phyloP scores from a whole-genome alignment of 1,140 invertebrate species.

The Hirudo medicinalis region DNA sequence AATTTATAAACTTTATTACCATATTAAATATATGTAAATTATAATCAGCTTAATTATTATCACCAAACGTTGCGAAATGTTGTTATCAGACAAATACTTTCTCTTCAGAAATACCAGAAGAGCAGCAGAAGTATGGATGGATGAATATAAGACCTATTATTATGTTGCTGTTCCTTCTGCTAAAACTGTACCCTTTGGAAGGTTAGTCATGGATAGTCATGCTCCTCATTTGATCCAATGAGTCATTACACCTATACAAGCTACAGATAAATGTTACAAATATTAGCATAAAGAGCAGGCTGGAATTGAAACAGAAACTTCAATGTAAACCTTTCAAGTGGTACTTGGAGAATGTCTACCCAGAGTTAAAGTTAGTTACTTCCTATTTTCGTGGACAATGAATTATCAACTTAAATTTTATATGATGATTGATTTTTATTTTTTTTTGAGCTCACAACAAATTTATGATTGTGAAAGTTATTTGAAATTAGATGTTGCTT shows the following conservation, averaged over 20 bases:
- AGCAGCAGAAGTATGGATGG: constrained; percentile 68
- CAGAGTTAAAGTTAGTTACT: constrained; percentile 38
- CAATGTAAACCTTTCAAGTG: constrained; percentile 93
- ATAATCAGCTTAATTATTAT: no score
- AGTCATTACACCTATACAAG: background rate
- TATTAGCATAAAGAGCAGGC: constrained; percentile 39
- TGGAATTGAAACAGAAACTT: constrained; percentile 46
- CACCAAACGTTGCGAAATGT: no score
- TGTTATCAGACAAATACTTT: background rate
- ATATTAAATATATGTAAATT: no score
- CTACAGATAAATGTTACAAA: constrained; percentile 4
- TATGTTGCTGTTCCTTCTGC: constrained; percentile 45
- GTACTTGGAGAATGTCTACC: constrained; percentile 91
- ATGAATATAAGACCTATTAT: constrained; percentile 40
- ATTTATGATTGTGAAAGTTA: background rate
- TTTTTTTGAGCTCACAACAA: background rate
- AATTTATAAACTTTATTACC: no score
- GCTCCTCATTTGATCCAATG: no score
- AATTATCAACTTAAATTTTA: background rate
- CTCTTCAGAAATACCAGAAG: constrained; percentile 60
- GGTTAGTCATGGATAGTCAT: constrained; percentile 36
- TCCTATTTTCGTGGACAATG: background rate
- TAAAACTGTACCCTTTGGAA: constrained; percentile 43
- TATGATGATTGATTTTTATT: background rate
- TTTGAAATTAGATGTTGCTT: background rate